phyloP scores from a whole-genome alignment of 2,888 invertebrate species.

The Ptilodon capucinus region DNA sequence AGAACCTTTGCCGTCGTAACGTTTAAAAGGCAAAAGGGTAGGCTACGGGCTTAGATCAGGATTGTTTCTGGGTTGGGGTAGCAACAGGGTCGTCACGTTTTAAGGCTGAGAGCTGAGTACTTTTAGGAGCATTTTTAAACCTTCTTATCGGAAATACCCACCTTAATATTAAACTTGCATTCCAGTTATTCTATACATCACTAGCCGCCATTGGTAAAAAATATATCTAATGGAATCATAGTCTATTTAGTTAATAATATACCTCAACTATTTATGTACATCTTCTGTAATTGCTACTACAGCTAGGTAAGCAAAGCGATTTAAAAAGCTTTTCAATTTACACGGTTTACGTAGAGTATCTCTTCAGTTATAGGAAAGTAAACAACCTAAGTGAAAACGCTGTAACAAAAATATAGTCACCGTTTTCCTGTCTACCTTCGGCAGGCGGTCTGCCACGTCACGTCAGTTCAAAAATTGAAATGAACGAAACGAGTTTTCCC shows the following conservation, averaged over 20 bases:
- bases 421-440: conserved; percentile 11
- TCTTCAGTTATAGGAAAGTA: too few relatives aligned
- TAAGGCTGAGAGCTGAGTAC: neutral
- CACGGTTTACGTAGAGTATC: too few relatives aligned
- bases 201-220: too few relatives aligned
- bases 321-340: too few relatives aligned
- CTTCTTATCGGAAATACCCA: neutral
- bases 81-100: conserved; percentile 1
- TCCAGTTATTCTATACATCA: too few relatives aligned
- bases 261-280: too few relatives aligned
- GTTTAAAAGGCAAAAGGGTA: conserved; percentile 18
- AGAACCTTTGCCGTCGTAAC: conserved; percentile 16
- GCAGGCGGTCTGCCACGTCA: conserved; percentile 10
- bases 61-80: conserved; percentile 9
- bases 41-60: conserved; percentile 9
- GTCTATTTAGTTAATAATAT: too few relatives aligned
- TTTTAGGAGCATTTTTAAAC: neutral
- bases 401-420: conserved; percentile 1
- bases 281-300: too few relatives aligned
- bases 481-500: conserved; percentile 23
- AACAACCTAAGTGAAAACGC: too few relatives aligned
- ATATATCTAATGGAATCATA: too few relatives aligned
- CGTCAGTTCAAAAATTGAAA: conserved; percentile 32
- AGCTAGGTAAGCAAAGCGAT: too few relatives aligned
- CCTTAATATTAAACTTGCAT: neutral